Percentiles rank a stretch among this genome's conserved stretches.
Conservation (phyloP, 2,888 invertebrate genomes). For the Lobophora halterata region DNA sequence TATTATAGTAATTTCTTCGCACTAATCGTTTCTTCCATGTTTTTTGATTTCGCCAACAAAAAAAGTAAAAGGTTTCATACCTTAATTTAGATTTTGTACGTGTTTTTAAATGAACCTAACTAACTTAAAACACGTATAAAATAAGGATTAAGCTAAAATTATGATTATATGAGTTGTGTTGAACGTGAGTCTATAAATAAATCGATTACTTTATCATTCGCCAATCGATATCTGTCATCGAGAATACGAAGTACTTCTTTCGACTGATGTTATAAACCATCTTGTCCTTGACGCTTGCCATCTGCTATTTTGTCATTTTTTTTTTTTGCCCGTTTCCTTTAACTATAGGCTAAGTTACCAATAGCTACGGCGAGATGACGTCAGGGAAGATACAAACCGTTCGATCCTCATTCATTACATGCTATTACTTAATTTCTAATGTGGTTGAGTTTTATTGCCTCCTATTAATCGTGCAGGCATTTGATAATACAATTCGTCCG, state of each 20-base stretch:
- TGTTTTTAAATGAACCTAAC: too few species aligned
- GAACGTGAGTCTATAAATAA: slow-evolving; percentile 22
- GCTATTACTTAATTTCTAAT: slow-evolving; percentile 35
- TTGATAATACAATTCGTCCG: slow-evolving; percentile 36
- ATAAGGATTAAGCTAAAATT: too few species aligned
- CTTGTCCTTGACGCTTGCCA: slow-evolving; percentile 21
- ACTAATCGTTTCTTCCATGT: too few species aligned
- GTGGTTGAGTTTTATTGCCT: slow-evolving; percentile 34
- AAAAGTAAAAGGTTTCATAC: too few species aligned
- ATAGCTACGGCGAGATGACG: background rate
- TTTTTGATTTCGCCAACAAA: too few species aligned
- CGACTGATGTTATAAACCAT: slow-evolving; percentile 18
- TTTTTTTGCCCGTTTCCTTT: slow-evolving; percentile 3
- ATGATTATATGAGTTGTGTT: too few species aligned
- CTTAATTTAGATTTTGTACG: too few species aligned
- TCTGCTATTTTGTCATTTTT: slow-evolving; percentile 12
- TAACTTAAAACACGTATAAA: too few species aligned
- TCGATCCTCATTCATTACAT: slow-evolving; percentile 13
- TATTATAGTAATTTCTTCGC: too few species aligned
- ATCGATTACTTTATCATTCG: slow-evolving; percentile 16
- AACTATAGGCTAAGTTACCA: background rate
- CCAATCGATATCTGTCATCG: slow-evolving; percentile 18
- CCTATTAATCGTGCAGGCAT: slow-evolving; percentile 29
- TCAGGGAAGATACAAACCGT: slow-evolving; percentile 4
- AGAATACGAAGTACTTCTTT: slow-evolving; percentile 18